Base-by-base conservation (phyloP, 2,888 invertebrate species). In the Cosmia pyralina region DNA sequence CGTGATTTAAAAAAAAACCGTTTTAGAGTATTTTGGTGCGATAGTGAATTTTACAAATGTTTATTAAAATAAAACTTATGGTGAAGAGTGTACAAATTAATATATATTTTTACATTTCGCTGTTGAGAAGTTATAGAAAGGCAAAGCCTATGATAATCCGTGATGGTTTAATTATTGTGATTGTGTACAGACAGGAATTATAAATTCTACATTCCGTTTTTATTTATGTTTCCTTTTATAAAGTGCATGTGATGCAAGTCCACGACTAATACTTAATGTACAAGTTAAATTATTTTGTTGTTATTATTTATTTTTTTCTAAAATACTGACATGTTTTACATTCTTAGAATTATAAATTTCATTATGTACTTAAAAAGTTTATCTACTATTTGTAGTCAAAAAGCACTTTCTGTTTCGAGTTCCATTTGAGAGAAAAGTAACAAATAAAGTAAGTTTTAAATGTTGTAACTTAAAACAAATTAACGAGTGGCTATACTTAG, bases 91-190 rank as follows among this genome's bases (percentile, higher is more conserved):
- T 96, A 96, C 96, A 96, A 96, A 96, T 95, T 95, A 95, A 95
- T 95, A 95, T 95, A 95, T 96, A 95, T 96, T 96, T 96, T 95
- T 96, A 95, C 95, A 96, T 95, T 94, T 95, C 92, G 92, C 94
- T 94, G 94, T 95, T 94, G 93, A 94, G 92, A 93, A 92, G 92
- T 93, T 93, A 92, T 91, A 88, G 88, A 90, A 91, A 92, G 96
- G 96, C 96, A 92, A 90, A 95, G 96, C 96, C 96, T 95, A 86
- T 88, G 88, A 86, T 86, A 92, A 92, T 93, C 95, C 94, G 95
- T 94, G 95, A 95, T 95, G 93, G 88, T 94, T 94, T 93, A 89
- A 92, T 93, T 92, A 94, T 93, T 95, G 96, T 96, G 96, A 95
- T 96, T 87, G 89, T 93, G 90, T 92, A 94, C 92, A 94, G 93